These are phyloP conservation scores for Lithobius niger DNA, from an alignment of 1,140 invertebrate genomes.

Conservation along the genomic window DNA sequence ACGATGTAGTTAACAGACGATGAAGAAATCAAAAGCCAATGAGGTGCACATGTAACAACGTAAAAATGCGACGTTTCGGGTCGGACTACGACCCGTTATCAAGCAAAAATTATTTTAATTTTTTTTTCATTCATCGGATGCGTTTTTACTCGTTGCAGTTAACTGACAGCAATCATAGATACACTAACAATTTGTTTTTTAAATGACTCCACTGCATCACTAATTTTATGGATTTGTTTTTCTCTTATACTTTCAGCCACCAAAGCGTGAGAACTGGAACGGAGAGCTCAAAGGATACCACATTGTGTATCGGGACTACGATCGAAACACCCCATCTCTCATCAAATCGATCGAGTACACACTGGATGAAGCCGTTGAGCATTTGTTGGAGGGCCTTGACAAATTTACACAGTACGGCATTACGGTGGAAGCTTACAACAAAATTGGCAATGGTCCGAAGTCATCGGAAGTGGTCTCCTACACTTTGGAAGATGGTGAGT, in stretches of 20 bases:
- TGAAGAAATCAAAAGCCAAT: too few species aligned
- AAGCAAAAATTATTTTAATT: too few species aligned
- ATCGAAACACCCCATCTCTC: background rate
- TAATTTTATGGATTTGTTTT: too few species aligned
- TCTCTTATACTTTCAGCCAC: constrained; percentile 37
- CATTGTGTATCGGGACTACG: background rate
- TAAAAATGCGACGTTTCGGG: too few species aligned
- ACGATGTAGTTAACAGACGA: too few species aligned
- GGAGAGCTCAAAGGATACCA: constrained; percentile 74
- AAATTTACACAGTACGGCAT: constrained; percentile 28
- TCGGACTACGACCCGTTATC: too few species aligned
- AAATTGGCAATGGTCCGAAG: constrained; percentile 47
- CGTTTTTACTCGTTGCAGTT: too few species aligned
- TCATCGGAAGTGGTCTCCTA: constrained; percentile 55
- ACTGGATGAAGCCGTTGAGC: background rate
- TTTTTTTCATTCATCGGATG: too few species aligned
- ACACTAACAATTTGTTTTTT: too few species aligned
- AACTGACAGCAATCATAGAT: too few species aligned
- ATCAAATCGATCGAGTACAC: background rate
- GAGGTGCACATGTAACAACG: too few species aligned
- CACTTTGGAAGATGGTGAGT: constrained; percentile 66
- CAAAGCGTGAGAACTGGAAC: constrained; percentile 76
- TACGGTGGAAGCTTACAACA: constrained; percentile 31
- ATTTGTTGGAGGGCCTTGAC: constrained; percentile 16
- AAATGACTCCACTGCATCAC: too few species aligned